A percentile compares a stretch with the other conserved stretches of the same genome.
Conservation (phyloP, 2,113 vertebrate genomes). For the Bubo scandiacus region DNA sequence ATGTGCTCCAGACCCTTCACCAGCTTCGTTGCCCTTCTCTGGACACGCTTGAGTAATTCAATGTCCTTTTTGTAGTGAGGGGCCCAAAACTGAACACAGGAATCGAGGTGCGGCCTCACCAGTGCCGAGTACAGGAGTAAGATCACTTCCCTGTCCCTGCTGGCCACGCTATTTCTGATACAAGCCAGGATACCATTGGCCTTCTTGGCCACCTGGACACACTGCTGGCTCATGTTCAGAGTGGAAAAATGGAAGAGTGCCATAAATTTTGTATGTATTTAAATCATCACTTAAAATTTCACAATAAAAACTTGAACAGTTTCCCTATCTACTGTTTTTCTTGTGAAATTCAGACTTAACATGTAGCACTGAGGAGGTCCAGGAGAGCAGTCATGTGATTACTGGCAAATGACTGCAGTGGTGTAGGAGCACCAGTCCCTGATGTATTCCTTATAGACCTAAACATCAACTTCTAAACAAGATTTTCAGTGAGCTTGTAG, state of each 20-base stretch:
- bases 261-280: neutral
- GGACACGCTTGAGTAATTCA: too few relatives aligned
- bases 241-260: neutral
- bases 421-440: neutral
- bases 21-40: too few relatives aligned
- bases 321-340: neutral
- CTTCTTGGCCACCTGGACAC: too few relatives aligned
- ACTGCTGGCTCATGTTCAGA: too few relatives aligned
- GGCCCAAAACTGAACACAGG: too few relatives aligned
- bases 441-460: neutral
- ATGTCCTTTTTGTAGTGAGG: too few relatives aligned
- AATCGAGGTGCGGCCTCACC: too few relatives aligned
- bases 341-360: neutral
- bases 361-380: neutral
- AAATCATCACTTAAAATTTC: neutral
- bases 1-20: too few relatives aligned
- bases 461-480: neutral
- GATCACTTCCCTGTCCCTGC: too few relatives aligned
- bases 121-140: too few relatives aligned
- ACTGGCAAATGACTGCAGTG: neutral
- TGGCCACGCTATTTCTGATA: too few relatives aligned
- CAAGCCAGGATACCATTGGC: too few relatives aligned
- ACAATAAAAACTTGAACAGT: neutral
- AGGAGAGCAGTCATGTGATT: neutral
- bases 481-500: neutral